Base-by-base conservation (phyloP, 2,113 vertebrate species). In the Sialia sialis region DNA sequence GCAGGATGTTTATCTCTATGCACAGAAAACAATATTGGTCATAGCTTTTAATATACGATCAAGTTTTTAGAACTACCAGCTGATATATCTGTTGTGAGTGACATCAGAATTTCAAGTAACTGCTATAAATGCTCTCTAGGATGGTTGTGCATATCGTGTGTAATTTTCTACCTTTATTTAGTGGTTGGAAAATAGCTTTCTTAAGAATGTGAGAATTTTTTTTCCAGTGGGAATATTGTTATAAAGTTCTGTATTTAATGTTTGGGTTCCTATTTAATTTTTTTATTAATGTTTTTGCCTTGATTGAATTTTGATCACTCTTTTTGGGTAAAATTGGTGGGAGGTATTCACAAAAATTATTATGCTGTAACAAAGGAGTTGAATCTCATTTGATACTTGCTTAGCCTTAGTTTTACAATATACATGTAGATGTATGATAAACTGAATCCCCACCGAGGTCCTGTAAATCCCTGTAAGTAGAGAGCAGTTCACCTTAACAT, bases 1-100 rank as follows among this genome's bases (percentile, higher is more conserved):
- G 87, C 93, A 95, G 95, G 95, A 95, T 97, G 92, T 96, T 97
- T 97, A 95, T 96, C 94, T 94, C 79, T 78, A 18, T 90, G 79
- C 92, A 90, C 56, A 94, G 90, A 93, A 96, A 96, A 95, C 96
- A 97, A 54, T 93, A 49, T 95, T 93, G 82, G 82, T 97, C 91
- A 93, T 88, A 86, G 93, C 84, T 95, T 88, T 91, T 96, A 93
- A 94, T 90, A 70, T 49, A 52, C 0, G 0, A 72, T 70, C 25
- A 68, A 83, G 56, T 77, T 93, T 86, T 94, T 63, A 41, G 51
- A 87, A 55, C 32, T 54, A 39, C 51, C n/a, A 84, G n/a, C 76
- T 95, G 93, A 89, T 66, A 13, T 2, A 43, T 74, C 55, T 74
- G 8, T 73, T 76, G 41, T 1, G 2, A 94, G 36, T 90, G 84